Evolutionary conservation across 2,797 vertebrate species (phyloP), one percentile per base, ranked within the genome.

Genomic region (Mormyrus proboscirostris): DNA sequence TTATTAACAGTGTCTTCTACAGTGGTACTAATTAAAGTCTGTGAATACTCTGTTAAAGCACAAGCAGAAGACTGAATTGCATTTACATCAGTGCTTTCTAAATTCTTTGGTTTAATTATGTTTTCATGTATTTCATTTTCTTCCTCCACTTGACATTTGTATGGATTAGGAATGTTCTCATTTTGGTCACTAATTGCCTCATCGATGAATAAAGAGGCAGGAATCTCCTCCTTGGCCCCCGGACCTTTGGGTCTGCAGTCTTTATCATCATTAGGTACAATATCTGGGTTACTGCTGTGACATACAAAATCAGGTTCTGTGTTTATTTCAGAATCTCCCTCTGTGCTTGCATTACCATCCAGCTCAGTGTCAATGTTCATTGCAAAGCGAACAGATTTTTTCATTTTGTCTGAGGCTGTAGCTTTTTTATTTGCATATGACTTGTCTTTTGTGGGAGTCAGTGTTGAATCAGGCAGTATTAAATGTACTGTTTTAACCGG

Each of bases 321-420:
- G 88, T 62, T 88, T 19, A 16, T 47, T 53, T 9, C 91, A 9
- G 79, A 62, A 33, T 14, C 73, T 9, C 38, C 16, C 47, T 91
- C 55, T 59, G 49, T 49, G 3, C 87, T 57, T n/a, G 53, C 19
- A 12, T 3, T 9, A 25, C 91, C 69, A 19, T 87, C 83, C 10
- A 41, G 86, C 89, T 90, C 57, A 0, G 89, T 89, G 16, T 93
- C 91, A 51, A 93, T 85, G 82, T 90, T 62, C 22, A 91, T 86
- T 87, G 93, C 90, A 92, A 96, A 96, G 4, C 93, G 88, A 0
- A 96, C 96, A 47, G 84, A 90, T 90, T 95, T 96, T 44, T 38
- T 94, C 2, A 25, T 87, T 93, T 94, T 96, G 47, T 85, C 89
- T 29, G 86, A 33, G 65, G n/a, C 29, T 8, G 6, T 0, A 4